Conservation (phyloP, 2,888 invertebrate species). For the Drosophila greeni region DNA sequence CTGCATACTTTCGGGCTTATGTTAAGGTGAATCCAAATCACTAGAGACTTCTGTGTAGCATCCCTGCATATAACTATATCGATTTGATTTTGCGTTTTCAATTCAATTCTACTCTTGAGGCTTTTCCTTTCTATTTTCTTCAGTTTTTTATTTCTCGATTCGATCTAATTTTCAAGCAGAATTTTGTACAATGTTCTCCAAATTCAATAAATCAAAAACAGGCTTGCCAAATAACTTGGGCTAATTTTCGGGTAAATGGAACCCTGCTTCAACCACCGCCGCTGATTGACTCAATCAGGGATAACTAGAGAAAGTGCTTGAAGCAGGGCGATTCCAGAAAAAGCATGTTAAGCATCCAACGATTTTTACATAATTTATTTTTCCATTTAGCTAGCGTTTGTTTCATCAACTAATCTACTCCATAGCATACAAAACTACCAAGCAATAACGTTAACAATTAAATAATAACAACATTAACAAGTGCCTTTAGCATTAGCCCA, state of each 20-base stretch:
- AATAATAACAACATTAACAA: slow-evolving; percentile 27
- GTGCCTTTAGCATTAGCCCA: slow-evolving; percentile 40
- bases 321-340: slow-evolving; percentile 16
- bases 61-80: slow-evolving; percentile 31
- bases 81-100: slow-evolving; percentile 43
- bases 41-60: slow-evolving; percentile 11
- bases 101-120: slow-evolving; percentile 34
- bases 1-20: slow-evolving; percentile 5
- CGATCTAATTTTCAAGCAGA: slow-evolving; percentile 44
- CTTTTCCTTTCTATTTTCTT: slow-evolving; percentile 48
- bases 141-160: slow-evolving; percentile 28
- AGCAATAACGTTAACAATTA: slow-evolving; percentile 36
- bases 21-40: slow-evolving; percentile 10
- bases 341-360: slow-evolving; percentile 43
- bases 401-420: slow-evolving; percentile 40
- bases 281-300: not conserved
- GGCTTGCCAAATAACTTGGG: slow-evolving; percentile 26
- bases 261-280: slow-evolving; percentile 17
- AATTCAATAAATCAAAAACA: slow-evolving; percentile 25
- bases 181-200: slow-evolving; percentile 45
- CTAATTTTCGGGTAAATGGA: slow-evolving; percentile 8
- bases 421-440: slow-evolving; percentile 39
- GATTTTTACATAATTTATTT: slow-evolving; percentile 39
- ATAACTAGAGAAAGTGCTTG: slow-evolving; percentile 5
- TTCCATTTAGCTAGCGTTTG: slow-evolving; percentile 48